phyloP scores from a whole-genome alignment of 2,888 invertebrate genomes.

The Lithophane leautieri region DNA sequence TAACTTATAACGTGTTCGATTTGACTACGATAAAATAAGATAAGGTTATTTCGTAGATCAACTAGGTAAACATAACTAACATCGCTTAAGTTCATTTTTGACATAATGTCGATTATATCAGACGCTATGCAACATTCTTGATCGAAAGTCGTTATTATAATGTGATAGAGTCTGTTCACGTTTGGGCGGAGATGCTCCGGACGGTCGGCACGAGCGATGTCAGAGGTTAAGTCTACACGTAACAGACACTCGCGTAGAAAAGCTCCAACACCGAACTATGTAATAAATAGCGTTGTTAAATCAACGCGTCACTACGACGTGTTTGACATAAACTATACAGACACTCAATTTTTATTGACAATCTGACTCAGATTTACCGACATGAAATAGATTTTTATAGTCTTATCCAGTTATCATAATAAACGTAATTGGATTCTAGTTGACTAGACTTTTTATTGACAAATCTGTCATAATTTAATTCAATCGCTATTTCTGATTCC shows the following conservation, averaged over 20 bases:
- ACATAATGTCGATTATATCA: constrained; percentile 57
- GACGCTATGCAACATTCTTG: constrained; percentile 56
- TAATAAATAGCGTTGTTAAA: constrained; percentile 45
- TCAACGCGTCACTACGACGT: constrained; percentile 26
- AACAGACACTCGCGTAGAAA: constrained; percentile 37
- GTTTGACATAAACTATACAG: constrained; percentile 25
- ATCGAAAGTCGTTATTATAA: constrained; percentile 68
- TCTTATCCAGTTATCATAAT: constrained; percentile 15
- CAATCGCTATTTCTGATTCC: constrained; percentile 33
- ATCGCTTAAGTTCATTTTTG: constrained; percentile 30
- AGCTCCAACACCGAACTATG: constrained; percentile 8
- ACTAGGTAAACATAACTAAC: constrained; percentile 17
- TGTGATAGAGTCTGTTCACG: constrained; percentile 48
- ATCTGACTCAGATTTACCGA: constrained; percentile 28
- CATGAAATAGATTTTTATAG: constrained; percentile 49
- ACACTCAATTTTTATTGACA: constrained; percentile 30
- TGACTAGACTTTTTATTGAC: constrained; percentile 31
- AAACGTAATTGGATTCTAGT: constrained; percentile 49
- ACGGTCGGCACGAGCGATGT: constrained; percentile 63
- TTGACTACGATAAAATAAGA: constrained; percentile 10
- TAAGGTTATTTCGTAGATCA: constrained; percentile 10
- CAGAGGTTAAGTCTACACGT: constrained; percentile 69
- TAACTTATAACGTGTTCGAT: constrained; percentile 8
- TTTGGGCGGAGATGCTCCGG: constrained; percentile 39
- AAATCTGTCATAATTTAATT: constrained; percentile 30